These are phyloP conservation scores for Orthosia gracilis DNA, from an alignment of 2,888 invertebrate species.

Conservation along the genomic window DNA sequence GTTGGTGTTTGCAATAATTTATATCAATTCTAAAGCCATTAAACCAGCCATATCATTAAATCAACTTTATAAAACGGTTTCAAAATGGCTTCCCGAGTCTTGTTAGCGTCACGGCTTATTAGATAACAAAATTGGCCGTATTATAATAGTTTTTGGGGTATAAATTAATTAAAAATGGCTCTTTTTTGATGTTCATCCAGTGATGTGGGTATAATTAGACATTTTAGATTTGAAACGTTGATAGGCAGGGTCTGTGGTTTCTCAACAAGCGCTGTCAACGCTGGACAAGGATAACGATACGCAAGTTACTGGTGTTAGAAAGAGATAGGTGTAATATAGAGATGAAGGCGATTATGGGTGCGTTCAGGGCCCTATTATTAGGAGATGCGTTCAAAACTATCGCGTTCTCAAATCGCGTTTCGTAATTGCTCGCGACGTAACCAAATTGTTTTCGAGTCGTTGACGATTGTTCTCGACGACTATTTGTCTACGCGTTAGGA, in stretches of 20 bases:
- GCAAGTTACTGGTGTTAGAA: conserved; percentile 67
- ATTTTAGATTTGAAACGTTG: conserved; percentile 87
- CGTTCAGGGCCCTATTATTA: conserved; percentile 84
- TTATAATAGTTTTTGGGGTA: conserved; percentile 89
- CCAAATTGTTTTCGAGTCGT: conserved; percentile 89
- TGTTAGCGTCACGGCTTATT: conserved; percentile 89
- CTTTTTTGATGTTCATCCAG: conserved; percentile 85
- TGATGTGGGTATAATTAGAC: conserved; percentile 91
- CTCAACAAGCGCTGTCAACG: conserved; percentile 86
- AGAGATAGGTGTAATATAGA: conserved; percentile 75
- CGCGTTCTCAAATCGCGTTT: conserved; percentile 84
- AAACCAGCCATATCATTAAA: conserved; percentile 75
- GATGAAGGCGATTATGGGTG: conserved; percentile 83
- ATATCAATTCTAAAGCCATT: conserved; percentile 79
- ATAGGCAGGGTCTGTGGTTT: conserved; percentile 83
- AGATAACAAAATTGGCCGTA: conserved; percentile 89
- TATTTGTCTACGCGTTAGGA: conserved; percentile 88
- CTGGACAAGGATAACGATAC: conserved; percentile 73
- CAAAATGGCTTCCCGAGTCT: conserved; percentile 85
- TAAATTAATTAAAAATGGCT: conserved; percentile 90
- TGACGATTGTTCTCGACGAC: conserved; percentile 89
- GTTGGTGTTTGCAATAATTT: conserved; percentile 77
- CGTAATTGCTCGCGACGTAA: conserved; percentile 87
- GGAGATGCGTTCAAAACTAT: conserved; percentile 88
- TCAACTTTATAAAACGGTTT: conserved; percentile 76